These are phyloP conservation scores for Xylocampa areola DNA, from an alignment of 2,888 invertebrate genomes.

Conservation along the genomic window DNA sequence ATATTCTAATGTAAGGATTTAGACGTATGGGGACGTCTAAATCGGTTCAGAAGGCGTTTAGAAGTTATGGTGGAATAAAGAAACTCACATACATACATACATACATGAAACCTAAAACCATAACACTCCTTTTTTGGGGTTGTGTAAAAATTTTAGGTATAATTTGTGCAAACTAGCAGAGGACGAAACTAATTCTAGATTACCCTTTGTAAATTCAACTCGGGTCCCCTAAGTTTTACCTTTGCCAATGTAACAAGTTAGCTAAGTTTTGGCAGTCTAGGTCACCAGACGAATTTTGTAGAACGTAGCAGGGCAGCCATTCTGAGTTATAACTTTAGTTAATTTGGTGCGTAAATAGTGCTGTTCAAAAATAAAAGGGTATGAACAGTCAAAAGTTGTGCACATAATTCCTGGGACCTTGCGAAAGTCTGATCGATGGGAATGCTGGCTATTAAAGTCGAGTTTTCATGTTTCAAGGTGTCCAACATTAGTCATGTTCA, in stretches of 20 bases:
- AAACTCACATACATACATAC: no score
- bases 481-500: no score
- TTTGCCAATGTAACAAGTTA: constrained; percentile 30
- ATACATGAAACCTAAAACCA: no score
- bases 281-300: constrained; percentile 37
- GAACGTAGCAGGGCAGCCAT: constrained; percentile 14
- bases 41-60: no score
- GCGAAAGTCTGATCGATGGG: constrained; percentile 28
- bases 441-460: background rate
- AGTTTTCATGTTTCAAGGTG: no score
- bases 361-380: constrained; percentile 27
- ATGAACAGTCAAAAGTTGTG: constrained; percentile 11
- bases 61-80: no score
- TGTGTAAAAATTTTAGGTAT: constrained; percentile 28
- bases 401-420: constrained; percentile 13
- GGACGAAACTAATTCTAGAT: constrained; percentile 39
- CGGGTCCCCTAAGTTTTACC: constrained; percentile 31
- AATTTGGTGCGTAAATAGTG: constrained; percentile 47
- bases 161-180: constrained; percentile 25
- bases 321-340: constrained; percentile 40
- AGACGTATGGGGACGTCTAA: no score
- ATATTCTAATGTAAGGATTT: no score
- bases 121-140: no score
- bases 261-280: constrained; percentile 44
- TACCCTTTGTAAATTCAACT: constrained; percentile 44